Evolutionary conservation across 2,797 vertebrate species (phyloP).

Genomic region (Poeciliopsis infans): DNA sequence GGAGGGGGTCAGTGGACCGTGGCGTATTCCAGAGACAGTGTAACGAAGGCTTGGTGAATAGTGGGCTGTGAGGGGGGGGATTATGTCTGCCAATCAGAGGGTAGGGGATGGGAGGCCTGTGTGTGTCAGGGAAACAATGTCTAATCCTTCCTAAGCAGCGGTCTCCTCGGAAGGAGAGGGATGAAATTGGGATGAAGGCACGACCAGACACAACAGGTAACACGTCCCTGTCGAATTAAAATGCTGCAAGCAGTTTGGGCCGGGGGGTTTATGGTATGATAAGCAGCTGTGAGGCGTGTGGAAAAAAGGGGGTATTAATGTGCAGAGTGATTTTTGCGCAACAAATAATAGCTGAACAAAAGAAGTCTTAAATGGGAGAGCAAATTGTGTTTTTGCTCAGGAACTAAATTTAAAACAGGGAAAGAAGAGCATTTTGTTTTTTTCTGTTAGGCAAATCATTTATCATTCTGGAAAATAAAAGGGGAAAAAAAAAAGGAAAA

Average conservation of each 20-base stretch:
- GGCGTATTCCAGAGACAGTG: constrained; percentile 76
- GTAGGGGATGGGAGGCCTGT: constrained; percentile 78
- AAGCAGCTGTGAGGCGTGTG: constrained; percentile 35
- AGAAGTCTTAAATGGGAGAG: constrained; percentile 25
- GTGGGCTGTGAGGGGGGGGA: constrained; percentile 32
- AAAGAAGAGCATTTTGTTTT: constrained; percentile 29
- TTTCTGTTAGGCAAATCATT: constrained; percentile 42
- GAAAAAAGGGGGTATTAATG: constrained; percentile 32
- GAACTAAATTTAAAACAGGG: constrained; percentile 27
- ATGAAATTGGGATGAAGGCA: constrained; percentile 78
- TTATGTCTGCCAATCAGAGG: constrained; percentile 83
- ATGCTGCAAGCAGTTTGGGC: constrained; percentile 54
- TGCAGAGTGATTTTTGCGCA: constrained; percentile 39
- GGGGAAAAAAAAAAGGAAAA: constrained; percentile 30
- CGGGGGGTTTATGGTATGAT: constrained; percentile 52
- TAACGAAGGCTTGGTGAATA: constrained; percentile 79
- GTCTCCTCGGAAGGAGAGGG: constrained; percentile 76
- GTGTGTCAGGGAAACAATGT: constrained; percentile 84
- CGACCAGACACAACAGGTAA: constrained; percentile 77
- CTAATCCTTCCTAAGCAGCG: constrained; percentile 83
- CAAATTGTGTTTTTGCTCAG: constrained; percentile 21
- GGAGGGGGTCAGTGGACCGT: constrained; percentile 73
- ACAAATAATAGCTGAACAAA: constrained; percentile 48
- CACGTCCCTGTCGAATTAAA: constrained; percentile 70
- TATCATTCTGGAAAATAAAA: constrained; percentile 18